Base-by-base conservation (phyloP, 64 coral and sea anemone genomes). In the Pocillopora verrucosa region DNA sequence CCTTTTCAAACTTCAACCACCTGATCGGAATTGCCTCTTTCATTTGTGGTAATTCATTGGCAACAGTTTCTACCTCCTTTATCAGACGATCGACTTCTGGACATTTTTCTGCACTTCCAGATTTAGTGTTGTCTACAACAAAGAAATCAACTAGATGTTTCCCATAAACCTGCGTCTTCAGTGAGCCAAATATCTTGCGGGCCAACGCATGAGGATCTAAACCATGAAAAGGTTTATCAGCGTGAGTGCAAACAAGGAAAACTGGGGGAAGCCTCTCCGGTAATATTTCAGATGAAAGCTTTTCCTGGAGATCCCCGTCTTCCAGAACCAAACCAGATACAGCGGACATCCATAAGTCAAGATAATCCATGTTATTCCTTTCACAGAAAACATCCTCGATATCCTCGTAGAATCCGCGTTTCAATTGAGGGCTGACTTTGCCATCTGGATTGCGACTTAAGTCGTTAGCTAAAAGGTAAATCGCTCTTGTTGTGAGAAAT, bases 241-340 rank as follows among this genome's bases (percentile, higher is more conserved):
- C 78, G 24, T 80, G 78, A 25, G 78, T 80, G 78, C 78, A 58
- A 10, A 80, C 78, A 14, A 80, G 51, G 16, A 80, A 80, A 58
- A 80, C 78, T 0, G 51, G 78, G 9, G 78, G 41, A 45, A 45
- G 41, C 41, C 41, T 45, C 41, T 45, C 41, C 6, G 41, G 41
- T 45, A 45, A 45, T 45, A 45, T 3, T 3, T 45, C 41, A 45
- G 41, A 45, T 45, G 41, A 2, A 45, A 6, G 41, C 41, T 3
- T 2, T 45, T 45, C 41, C 2, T 45, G 41, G 41, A 45, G 6
- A 41, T 26, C 0, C 26, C 13, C 10, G 26, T 30, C 73, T 11
- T 2, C 13, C 14, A 14, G 9, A 58, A 45, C 78, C 25, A 80
- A 80, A n/a, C 37, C 20, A 22, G 24, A 80, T 17, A 80, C 25